Conservation (phyloP, 92 coral and sea anemone species). For the Parazoanthus swiftii region DNA sequence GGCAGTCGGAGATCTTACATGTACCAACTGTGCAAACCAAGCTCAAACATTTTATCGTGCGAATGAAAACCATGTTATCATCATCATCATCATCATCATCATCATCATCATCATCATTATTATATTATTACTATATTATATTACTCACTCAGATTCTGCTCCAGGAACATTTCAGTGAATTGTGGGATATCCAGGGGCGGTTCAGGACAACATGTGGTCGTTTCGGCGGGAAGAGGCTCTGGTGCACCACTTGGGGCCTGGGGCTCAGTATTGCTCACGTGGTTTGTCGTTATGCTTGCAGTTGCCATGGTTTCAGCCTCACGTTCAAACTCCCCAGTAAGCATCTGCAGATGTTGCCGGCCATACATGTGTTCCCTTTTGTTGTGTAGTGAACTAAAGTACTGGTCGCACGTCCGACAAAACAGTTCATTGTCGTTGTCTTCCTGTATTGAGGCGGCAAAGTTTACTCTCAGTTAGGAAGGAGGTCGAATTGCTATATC, state of each 20-base stretch:
- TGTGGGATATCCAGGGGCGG: conserved; percentile 60
- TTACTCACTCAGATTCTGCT: conserved; percentile 78
- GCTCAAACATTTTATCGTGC: too few relatives aligned
- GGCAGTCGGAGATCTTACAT: too few relatives aligned
- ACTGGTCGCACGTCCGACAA: conserved; percentile 88
- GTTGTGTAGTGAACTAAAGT: conserved; percentile 91
- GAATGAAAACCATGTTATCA: too few relatives aligned
- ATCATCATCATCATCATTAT: too few relatives aligned
- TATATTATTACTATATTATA: too few relatives aligned
- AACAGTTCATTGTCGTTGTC: conserved; percentile 69
- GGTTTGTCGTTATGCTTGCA: conserved; percentile 33
- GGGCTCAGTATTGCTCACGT: conserved; percentile 11
- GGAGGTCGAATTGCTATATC: not conserved
- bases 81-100: too few relatives aligned
- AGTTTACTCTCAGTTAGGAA: not conserved
- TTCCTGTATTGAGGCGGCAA: conserved; percentile 44
- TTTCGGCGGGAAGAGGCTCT: conserved; percentile 12
- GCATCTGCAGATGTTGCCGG: conserved; percentile 82
- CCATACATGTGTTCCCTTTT: conserved; percentile 90
- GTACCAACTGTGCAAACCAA: too few relatives aligned
- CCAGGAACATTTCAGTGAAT: conserved; percentile 81
- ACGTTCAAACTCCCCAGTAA: conserved; percentile 89
- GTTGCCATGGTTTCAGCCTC: conserved; percentile 76
- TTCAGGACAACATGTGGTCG: not conserved
- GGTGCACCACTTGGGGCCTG: not conserved